Conservation (phyloP, 2,113 vertebrate species). For the Lagopus leucura region DNA sequence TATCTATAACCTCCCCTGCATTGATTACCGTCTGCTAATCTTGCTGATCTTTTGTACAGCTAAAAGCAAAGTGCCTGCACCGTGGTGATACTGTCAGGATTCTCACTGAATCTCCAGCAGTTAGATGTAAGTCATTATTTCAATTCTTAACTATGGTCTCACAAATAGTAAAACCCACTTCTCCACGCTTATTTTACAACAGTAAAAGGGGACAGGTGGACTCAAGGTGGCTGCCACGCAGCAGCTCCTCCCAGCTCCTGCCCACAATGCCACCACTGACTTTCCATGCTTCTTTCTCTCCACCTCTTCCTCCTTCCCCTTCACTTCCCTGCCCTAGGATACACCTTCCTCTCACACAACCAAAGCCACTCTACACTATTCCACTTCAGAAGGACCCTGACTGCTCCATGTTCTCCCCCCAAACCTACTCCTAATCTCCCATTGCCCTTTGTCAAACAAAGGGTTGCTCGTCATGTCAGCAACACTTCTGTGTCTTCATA, state of each 20-base stretch:
- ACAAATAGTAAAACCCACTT: not conserved
- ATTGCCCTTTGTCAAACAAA: fast-evolving
- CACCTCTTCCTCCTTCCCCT: fast-evolving
- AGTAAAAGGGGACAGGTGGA: not conserved
- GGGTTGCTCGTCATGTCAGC: not conserved
- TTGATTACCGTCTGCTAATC: fast-evolving
- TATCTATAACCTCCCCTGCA: not conserved
- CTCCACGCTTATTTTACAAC: not conserved
- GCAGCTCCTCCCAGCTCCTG: not conserved
- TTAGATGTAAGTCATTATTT: not conserved
- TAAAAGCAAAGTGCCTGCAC: not conserved
- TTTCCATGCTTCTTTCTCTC: fast-evolving
- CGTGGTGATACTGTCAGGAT: not conserved
- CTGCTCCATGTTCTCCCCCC: not conserved
- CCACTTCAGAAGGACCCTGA: fast-evolving
- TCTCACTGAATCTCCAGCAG: not conserved
- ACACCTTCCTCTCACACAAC: not conserved
- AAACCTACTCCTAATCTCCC: not conserved
- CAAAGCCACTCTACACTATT: fast-evolving
- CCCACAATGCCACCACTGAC: fast-evolving
- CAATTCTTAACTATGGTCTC: not conserved
- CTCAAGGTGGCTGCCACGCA: fast-evolving
- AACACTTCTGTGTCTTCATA: not conserved
- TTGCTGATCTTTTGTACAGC: not conserved
- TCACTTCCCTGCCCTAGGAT: not conserved